phyloP scores from a whole-genome alignment of 2,888 invertebrate genomes.

The Uloborus plumipes region DNA sequence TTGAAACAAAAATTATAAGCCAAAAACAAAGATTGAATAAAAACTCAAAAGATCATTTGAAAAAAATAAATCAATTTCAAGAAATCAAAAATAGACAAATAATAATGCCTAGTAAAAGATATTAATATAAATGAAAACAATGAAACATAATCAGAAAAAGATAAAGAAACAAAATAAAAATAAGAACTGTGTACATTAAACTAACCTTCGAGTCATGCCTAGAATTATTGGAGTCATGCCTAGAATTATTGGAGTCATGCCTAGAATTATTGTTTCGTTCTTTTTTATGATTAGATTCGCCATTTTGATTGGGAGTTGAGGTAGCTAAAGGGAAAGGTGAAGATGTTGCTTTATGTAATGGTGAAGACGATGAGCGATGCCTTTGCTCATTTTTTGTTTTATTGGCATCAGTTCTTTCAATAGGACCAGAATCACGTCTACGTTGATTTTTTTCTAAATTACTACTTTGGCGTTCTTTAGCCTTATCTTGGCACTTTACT shows the following conservation, averaged over 20 bases:
- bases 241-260: conserved; percentile 59
- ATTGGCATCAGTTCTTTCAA: conserved; percentile 53
- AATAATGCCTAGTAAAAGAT: too few relatives aligned
- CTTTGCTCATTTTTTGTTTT: conserved; percentile 55
- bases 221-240: conserved; percentile 58
- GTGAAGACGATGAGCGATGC: conserved; percentile 59
- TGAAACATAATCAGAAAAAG: background rate
- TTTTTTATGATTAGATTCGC: conserved; percentile 63
- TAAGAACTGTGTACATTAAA: conserved; percentile 4
- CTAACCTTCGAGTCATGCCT: conserved; percentile 60
- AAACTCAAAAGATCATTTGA: too few relatives aligned
- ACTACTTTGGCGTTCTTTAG: conserved; percentile 59
- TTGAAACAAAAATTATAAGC: too few relatives aligned
- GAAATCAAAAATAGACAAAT: too few relatives aligned
- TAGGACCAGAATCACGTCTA: conserved; percentile 57
- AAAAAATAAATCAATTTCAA: too few relatives aligned
- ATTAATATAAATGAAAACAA: background rate
- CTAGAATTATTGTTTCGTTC: conserved; percentile 59
- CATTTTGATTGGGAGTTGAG: conserved; percentile 61
- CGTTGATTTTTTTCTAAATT: conserved; percentile 62
- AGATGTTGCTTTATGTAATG: conserved; percentile 62
- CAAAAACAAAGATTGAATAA: too few relatives aligned
- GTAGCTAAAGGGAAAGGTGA: conserved; percentile 63
- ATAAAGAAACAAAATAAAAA: conserved; percentile 7
- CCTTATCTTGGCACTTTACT: conserved; percentile 53